Percentiles rank a stretch among this genome's conserved stretches.
These are phyloP conservation scores for Leucopsar rothschildi DNA, from an alignment of 2,113 vertebrate species.

Conservation along the genomic window DNA sequence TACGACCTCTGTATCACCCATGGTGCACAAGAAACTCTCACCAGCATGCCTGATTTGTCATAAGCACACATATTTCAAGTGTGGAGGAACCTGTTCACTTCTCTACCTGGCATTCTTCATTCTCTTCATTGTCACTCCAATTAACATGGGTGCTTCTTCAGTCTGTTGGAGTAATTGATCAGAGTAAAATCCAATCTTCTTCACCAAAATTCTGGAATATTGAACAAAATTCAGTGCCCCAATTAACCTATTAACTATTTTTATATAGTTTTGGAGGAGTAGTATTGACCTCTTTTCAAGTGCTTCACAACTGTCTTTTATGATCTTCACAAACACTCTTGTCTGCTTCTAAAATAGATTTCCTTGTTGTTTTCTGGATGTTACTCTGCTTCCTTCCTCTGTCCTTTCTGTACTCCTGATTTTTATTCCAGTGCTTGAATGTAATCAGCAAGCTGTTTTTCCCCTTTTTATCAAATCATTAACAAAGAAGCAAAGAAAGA, in stretches of 20 bases:
- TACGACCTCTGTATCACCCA: neutral
- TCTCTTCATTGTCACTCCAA: neutral
- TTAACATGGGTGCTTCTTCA: neutral
- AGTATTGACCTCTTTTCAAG: neutral
- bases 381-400: neutral
- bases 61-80: neutral
- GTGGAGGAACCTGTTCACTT: neutral
- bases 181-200: neutral
- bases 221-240: neutral
- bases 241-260: rapidly evolving
- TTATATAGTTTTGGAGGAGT: neutral
- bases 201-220: neutral
- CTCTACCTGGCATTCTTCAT: neutral
- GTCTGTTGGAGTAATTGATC: neutral
- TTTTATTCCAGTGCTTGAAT: neutral
- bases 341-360: neutral
- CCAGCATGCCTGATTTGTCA: neutral
- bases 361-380: neutral
- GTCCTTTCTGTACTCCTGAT: neutral
- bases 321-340: neutral
- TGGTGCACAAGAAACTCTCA: neutral
- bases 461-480: neutral
- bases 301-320: neutral
- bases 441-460: neutral
- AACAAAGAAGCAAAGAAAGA: neutral